Evolutionary conservation across 2,888 invertebrate genomes (phyloP).

Genomic region (Vesta saturnalis): DNA sequence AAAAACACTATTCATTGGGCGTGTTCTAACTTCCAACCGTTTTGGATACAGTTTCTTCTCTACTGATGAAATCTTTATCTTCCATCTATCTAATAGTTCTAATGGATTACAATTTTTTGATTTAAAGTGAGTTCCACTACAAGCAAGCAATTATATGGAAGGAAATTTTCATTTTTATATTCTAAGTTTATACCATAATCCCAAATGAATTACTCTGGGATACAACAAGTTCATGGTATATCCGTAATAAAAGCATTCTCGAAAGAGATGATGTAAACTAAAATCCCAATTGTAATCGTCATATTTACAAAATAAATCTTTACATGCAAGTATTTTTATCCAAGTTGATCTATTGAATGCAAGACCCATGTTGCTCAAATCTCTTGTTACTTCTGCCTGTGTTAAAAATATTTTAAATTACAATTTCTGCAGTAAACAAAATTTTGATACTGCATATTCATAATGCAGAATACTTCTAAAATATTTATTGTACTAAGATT

Average conservation of each 20-base stretch:
- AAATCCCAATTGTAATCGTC: conserved; percentile 79
- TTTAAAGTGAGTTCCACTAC: conserved; percentile 67
- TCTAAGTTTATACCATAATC: conserved; percentile 54
- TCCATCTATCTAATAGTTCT: conserved; percentile 24
- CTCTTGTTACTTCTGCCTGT: too few species aligned
- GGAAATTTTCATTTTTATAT: not conserved
- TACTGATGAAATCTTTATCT: not conserved
- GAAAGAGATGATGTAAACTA: conserved; percentile 61
- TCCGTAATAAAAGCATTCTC: too few species aligned
- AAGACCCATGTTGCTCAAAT: conserved; percentile 76
- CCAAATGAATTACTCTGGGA: conserved; percentile 71
- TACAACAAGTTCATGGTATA: conserved; percentile 64
- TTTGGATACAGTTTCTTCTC: not conserved
- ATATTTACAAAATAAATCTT: conserved; percentile 68
- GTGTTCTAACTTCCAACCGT: conserved; percentile 34
- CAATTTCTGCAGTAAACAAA: too few species aligned
- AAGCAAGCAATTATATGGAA: not conserved
- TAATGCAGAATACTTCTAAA: too few species aligned
- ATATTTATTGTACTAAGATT: too few species aligned
- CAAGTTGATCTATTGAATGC: conserved; percentile 67
- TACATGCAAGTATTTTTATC: conserved; percentile 65
- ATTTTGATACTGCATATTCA: too few species aligned
- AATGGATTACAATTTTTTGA: conserved; percentile 59
- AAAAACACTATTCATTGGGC: conserved; percentile 35
- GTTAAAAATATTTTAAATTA: too few species aligned